A percentile compares a stretch with the other conserved stretches of the same genome.
Evolutionary conservation across 2,888 invertebrate species (phyloP).

Genomic region (Drosophila formosana): DNA sequence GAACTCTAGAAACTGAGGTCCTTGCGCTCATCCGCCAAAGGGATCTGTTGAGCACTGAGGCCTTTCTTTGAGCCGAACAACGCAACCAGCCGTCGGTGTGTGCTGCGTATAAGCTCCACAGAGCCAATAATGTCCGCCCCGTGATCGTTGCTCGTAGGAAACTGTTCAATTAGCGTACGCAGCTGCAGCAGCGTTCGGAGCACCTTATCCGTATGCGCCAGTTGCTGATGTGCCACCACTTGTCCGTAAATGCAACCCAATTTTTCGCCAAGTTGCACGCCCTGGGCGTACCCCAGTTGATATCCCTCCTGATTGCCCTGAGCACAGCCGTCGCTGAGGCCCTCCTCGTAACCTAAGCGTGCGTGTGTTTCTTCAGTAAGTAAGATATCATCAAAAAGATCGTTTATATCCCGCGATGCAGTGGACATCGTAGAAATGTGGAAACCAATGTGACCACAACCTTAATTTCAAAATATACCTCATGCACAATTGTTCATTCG

Average conservation of each 20-base stretch:
- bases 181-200: conserved; percentile 87
- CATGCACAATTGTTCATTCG: neutral
- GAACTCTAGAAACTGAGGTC: conserved; percentile 71
- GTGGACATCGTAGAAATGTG: conserved; percentile 51
- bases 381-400: conserved; percentile 90
- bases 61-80: conserved; percentile 84
- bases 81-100: conserved; percentile 90
- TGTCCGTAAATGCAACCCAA: conserved; percentile 90
- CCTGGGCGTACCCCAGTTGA: conserved; percentile 91
- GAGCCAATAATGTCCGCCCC: conserved; percentile 88
- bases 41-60: neutral
- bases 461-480: neutral
- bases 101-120: conserved; percentile 88
- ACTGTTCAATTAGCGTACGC: conserved; percentile 87
- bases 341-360: conserved; percentile 89
- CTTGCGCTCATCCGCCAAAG: conserved; percentile 47
- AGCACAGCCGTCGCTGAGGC: conserved; percentile 87
- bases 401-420: conserved; percentile 88
- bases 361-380: conserved; percentile 89
- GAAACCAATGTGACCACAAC: neutral
- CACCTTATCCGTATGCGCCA: conserved; percentile 87
- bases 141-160: conserved; percentile 89
- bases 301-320: conserved; percentile 88
- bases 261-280: conserved; percentile 91
- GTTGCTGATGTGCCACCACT: conserved; percentile 86